Evolutionary conservation across 2,888 invertebrate species (phyloP), one percentile per base, ranked within the genome.

Genomic region (Rhagonycha lutea): DNA sequence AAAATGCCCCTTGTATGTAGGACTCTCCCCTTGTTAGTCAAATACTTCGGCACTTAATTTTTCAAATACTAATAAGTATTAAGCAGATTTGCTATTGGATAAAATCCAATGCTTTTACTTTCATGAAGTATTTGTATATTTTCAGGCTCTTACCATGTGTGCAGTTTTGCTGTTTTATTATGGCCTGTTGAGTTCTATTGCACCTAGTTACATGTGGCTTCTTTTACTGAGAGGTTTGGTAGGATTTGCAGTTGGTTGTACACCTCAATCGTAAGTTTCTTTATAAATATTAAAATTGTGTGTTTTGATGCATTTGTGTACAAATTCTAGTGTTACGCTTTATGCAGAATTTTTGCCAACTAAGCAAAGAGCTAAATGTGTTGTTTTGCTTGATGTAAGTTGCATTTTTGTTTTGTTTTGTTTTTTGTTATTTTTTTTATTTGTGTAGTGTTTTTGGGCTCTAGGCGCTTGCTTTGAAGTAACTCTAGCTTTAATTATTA

Each of bases 271-370:
- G 97, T 97, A 91, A 94, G 96, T 92, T 74, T 61, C 68, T 71
- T 69, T 71, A n/a, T 71, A 24, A 18, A 26, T 71, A 29, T 14
- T 28, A 29, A 14, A 18, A 9, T 12, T 61, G n/a, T 68, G 72
- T 70, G 69, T 69, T 70, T 75, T 77, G n/a, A 14, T 63, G 61
- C 61, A 75, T 82, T 82, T 84, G 82, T 82, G 79, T 79, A n/a
- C n/a, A 47, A 47, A n/a, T 88, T 88, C 63, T 90, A 97, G 97
- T 73, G 98, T 98, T 1, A 98, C 98, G 29, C 89, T 98, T 80
- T 98, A 98, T 89, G 97, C 98, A 29, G 98, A 98, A 88, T 98
- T 98, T 90, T 90, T 98, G 76, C 98, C 98, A 10, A 94, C 96
- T 47, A 96, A 96, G 84, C 96, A 97, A 86, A 91, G 98, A 84